Base-by-base conservation (phyloP, 1,140 invertebrate species). In the Drosophila dunni region DNA sequence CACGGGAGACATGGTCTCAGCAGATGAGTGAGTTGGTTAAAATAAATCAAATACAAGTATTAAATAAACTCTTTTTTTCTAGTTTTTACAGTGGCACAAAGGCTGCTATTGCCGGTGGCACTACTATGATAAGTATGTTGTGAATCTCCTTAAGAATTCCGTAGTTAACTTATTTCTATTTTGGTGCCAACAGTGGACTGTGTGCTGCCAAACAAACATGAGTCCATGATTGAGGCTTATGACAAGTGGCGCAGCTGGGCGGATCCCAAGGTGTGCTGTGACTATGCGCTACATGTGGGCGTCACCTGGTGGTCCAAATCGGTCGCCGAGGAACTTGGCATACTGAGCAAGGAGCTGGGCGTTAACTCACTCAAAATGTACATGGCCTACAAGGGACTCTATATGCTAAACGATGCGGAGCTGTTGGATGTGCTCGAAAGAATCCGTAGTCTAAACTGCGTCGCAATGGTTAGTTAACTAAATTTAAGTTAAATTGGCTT, bases 361-460 rank as follows among this genome's bases (percentile, higher is more conserved):
- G 94, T 99, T 34, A 99, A 99, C 93, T 99, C 98, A 0, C 99
- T 99, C 93, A 99, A 99, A 94, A 96, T 98, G 94, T 99, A 99
- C 93, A 98, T 99, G 97, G 98, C 98, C 0, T 99, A 99, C 92
- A 97, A 96, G 89, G 97, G 97, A 89, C 91, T 95, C 0, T 97
- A 96, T 91, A 98, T 99, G 97, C 93, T 99, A 13, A 94, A 95
- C 72, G 99, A 99, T 92, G 93, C 95, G 17, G 97, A 99, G 70
- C 93, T 99, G n/a, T 97, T 98, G 85, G 95, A 96, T 70, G 95
- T 95, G 3, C 97, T 99, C 83, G 96, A 97, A 75, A 93, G 94
- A 5, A 98, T 97, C 91, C 95, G 95, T 72, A 94, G 96, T 56
- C 83, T 98, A 29, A 96, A 96, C 48, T 98, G 97, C 15, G 89